phyloP scores from a whole-genome alignment of 2,113 vertebrate genomes.

The Gymnocephalus cernua region DNA sequence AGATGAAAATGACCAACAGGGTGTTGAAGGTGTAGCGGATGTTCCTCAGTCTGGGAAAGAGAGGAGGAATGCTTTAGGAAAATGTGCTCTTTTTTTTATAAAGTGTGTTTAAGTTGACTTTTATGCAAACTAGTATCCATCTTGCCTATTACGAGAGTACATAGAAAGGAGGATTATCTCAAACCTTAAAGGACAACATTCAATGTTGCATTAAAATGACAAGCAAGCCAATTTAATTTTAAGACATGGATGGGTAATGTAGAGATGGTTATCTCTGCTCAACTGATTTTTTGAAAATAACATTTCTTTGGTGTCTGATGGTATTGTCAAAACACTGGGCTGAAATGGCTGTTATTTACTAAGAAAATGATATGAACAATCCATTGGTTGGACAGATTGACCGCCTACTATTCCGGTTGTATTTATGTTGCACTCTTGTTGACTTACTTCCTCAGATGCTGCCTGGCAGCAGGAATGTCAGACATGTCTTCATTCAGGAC shows the following conservation, averaged over 20 bases:
- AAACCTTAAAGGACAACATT: not conserved
- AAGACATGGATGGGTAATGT: not conserved
- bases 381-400: not conserved
- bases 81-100: no score
- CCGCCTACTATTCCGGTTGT: not conserved
- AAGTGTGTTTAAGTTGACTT: not conserved
- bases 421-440: not conserved
- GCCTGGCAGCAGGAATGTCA: conserved; percentile 91
- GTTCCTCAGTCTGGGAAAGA: conserved; percentile 88
- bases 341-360: not conserved
- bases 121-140: not conserved
- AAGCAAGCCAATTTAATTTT: not conserved
- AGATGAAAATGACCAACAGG: conserved; percentile 91
- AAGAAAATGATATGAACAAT: not conserved
- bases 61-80: not conserved
- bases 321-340: not conserved
- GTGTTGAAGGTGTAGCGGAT: conserved; percentile 95
- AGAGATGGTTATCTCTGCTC: not conserved
- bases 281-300: not conserved
- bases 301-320: not conserved
- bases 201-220: not conserved
- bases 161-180: not conserved
- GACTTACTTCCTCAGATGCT: conserved; percentile 92
- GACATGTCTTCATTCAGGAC: conserved; percentile 97
- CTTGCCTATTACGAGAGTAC: not conserved